Evolutionary conservation across 2,888 invertebrate species (phyloP), one percentile per base, ranked within the genome.

Genomic region (Rhorus exstirpatorius): DNA sequence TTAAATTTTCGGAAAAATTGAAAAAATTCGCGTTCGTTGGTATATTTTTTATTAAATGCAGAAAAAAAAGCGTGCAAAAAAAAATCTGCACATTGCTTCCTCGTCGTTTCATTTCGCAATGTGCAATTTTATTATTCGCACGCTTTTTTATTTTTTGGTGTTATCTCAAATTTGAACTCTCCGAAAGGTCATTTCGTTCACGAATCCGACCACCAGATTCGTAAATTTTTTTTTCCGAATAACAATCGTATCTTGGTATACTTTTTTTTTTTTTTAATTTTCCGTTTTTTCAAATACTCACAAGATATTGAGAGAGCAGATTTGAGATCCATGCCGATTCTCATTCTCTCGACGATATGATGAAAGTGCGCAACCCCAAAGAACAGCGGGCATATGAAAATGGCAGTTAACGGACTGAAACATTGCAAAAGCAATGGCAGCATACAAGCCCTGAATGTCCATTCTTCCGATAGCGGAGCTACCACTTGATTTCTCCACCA

Each of bases 311-410:
- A 93, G 21, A 97, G 89, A 6, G 97, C 97, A 41, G 94, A 94
- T 89, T 95, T 95, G 53, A 97, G 94, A 77, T 95, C 94, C 92
- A 96, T 94, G 53, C 97, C 97, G 87, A 94, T 93, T 87, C 95
- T 95, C 31, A 97, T 93, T 89, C 96, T 95, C 92, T 98, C 98
- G 85, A 96, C 94, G 93, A 98, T 95, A 89, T 98, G 98, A 94
- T 99, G 98, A 89, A 98, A 96, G 94, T 99, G 98, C 67, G 98
- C 98, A 95, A 97, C 95, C 55, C 99, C 99, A 94, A 99, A 99
- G 88, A 99, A 97, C 21, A 99, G 91, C 0, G 99, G 98, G 85
- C 97, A 97, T 83, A 97, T 94, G 88, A 98, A 96, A 58, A 98
- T 95, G 21, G 97, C 96, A 79, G 95, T 95, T 38, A 95, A 93